Base-by-base conservation (phyloP, 2,113 vertebrate species). In the Notechis scutatus region DNA sequence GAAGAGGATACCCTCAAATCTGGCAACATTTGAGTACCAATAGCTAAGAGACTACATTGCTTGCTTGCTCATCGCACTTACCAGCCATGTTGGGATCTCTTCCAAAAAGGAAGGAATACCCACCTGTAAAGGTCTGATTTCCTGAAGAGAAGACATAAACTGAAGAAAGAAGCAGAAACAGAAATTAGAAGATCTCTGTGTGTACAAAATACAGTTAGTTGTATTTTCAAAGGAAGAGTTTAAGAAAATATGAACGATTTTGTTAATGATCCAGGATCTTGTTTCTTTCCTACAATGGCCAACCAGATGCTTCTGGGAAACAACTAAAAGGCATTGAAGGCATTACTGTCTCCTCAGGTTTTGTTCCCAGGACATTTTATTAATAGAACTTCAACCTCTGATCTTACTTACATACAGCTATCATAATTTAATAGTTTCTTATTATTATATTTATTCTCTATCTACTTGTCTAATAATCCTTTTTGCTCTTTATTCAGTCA, bases 101-200 rank as follows among this genome's bases (percentile, higher is more conserved):
- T 85, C 21, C 24, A 24, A 92, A 3, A 89, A 81, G 26, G 3
- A 23, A 42, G 15, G 5, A 34, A 11, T 23, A 23, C 93, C 52
- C 93, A 96, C 96, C 95, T 96, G 96, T 54, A 96, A 85, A 24
- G 94, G 95, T 91, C 85, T 95, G 93, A 94, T 91, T 92, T 96
- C 96, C 91, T 96, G 96, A 91, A 95, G 93, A 0, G 92, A 94
- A 89, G 88, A 94, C 59, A 93, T 88, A 0, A 95, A 95, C 96
- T 96, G 24, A 96, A 96, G 93, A 91, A 88, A 39, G 92, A 50
- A 94, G 86, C 47, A 50, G 26, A 69, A 39, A 20, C 26, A 88
- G 20, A 88, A 15, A 87, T 4, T 52, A 42, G 85, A 61, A 34
- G 26, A 14, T 23, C 4, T 69, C n/a, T 6, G 10, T 52, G 3